Evolutionary conservation across 2,797 vertebrate species (phyloP), one percentile per base, ranked within the genome.

Genomic region (Falco berigora): DNA sequence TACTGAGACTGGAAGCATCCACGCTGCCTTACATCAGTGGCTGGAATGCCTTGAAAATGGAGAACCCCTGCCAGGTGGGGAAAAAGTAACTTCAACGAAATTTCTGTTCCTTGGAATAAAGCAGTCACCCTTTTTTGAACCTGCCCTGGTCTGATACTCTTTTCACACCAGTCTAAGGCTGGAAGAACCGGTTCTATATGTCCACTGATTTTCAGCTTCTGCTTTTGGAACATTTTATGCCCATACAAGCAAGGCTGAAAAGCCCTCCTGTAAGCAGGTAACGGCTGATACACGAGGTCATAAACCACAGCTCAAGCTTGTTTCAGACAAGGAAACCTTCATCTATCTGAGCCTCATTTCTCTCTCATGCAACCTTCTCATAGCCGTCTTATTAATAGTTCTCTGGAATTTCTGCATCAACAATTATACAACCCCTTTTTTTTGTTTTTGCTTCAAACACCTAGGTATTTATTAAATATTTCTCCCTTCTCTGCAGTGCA

Each of bases 11-110:
- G 67, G 67, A n/a, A 24, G 47, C 20, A 10, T 11, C 88, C n/a
- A 27, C 0, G 0, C 22, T 14, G n/a, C 32, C 27, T 38, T 0
- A 8, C 0, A 0, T 3, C 18, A 2, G 15, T 6, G 42, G 10
- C 8, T 47, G 73, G 38, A 40, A 14, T 32, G 58, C 49, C 36
- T 15, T 19, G 46, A 38, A 64, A 64, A 12, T 4, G 18, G 32
- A 86, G 22, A 81, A 5, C 23, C 49, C 25, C 36, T 72, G 58
- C 53, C 52, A 25, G 52, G 20, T 36, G 77, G 32, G 80, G 58
- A 36, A 81, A 40, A 15, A 30, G 24, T 0, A 12, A 55, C 8
- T 52, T 12, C n/a, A 22, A 0, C 11, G 55, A 40, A 69, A 84
- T 72, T 15, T 21, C 14, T 11, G 14, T 7, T 32, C 16, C n/a